Evolutionary conservation across 2,113 vertebrate species (phyloP).

Genomic region (Brevimyrus niger): DNA sequence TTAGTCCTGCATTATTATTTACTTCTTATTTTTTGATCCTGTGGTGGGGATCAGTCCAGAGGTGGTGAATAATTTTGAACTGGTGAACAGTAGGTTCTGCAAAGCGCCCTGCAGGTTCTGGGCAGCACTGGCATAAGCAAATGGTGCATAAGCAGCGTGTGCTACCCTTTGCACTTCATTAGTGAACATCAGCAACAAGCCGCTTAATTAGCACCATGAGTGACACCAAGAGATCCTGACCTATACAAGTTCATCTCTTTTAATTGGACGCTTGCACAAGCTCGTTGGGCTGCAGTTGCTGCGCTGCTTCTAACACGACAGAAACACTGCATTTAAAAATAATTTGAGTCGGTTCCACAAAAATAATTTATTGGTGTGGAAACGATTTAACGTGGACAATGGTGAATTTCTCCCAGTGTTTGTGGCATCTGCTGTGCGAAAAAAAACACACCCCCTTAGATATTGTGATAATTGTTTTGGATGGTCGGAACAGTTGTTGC

Average conservation of each 20-base stretch:
- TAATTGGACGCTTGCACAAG: neutral
- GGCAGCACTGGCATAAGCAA: neutral
- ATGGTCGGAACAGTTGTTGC: neutral
- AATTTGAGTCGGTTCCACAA: neutral
- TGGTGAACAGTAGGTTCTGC: neutral
- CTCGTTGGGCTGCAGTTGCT: neutral
- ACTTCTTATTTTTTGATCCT: slow-evolving; percentile 1
- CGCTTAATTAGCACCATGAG: neutral
- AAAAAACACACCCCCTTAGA: neutral
- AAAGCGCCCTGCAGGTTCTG: neutral
- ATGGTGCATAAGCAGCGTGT: neutral
- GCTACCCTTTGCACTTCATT: neutral
- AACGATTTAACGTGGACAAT: neutral
- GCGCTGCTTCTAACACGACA: neutral
- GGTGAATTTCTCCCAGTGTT: neutral
- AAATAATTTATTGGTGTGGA: neutral
- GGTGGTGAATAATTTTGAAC: neutral
- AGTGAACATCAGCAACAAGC: neutral
- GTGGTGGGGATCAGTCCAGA: neutral
- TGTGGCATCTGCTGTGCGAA: neutral
- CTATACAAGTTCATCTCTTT: neutral
- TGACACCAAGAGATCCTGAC: neutral
- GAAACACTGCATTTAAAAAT: neutral
- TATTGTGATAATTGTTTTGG: neutral
- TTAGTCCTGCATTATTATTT: neutral